Conservation (phyloP, 2,113 vertebrate genomes). For the Mesembrinibis cayennensis region DNA sequence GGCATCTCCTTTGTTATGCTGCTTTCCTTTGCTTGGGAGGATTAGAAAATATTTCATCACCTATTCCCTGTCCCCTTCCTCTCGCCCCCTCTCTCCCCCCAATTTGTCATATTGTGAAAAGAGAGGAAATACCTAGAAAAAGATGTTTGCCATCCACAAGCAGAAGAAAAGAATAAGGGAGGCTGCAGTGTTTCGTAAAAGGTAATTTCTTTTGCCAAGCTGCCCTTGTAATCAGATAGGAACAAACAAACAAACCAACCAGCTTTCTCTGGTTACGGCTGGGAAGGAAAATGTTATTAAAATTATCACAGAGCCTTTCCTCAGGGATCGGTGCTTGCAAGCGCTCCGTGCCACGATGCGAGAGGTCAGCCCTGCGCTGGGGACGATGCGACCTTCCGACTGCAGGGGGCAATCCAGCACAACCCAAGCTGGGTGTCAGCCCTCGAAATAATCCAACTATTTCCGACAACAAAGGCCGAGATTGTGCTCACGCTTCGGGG, state of each 20-base stretch:
- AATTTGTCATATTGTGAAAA: constrained; percentile 22
- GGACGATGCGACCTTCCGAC: not conserved
- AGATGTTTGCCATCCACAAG: constrained; percentile 5
- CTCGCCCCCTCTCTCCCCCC: not conserved
- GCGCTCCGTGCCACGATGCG: accelerated
- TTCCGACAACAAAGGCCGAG: constrained; percentile 70
- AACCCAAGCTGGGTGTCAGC: not conserved
- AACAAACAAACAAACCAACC: constrained; percentile 17
- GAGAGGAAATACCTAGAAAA: constrained; percentile 33
- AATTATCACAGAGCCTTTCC: not conserved
- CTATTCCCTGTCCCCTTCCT: not conserved
- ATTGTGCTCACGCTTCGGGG: constrained; percentile 35
- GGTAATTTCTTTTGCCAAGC: constrained; percentile 18
- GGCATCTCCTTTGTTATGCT: constrained; percentile 26
- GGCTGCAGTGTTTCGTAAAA: constrained; percentile 7
- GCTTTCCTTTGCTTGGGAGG: constrained; percentile 41
- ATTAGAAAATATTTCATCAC: constrained; percentile 62
- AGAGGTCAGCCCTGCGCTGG: not conserved
- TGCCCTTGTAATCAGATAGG: not conserved
- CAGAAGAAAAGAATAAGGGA: not conserved
- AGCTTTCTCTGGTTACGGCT: not conserved
- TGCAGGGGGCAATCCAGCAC: constrained; percentile 78
- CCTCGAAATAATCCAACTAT: not conserved
- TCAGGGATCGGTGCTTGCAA: not conserved
- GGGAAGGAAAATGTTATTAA: constrained; percentile 5